Conservation (phyloP, 2,888 invertebrate genomes). For the Agonum fuliginosum region DNA sequence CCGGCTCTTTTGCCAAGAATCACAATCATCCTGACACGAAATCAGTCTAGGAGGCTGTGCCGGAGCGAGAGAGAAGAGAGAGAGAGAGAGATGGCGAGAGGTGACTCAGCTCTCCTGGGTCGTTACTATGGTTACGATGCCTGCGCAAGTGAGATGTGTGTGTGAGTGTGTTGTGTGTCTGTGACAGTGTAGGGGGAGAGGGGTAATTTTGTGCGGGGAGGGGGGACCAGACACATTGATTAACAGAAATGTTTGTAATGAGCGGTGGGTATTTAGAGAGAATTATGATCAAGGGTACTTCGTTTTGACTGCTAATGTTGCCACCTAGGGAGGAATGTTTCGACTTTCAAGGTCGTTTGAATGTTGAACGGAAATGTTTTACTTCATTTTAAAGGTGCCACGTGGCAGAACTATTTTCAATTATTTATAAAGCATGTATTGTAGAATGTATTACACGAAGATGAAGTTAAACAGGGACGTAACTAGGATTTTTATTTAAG, state of each 20-base stretch:
- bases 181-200: background rate
- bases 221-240: conserved; percentile 47
- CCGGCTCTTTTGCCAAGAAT: conserved; percentile 44
- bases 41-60: conserved; percentile 34
- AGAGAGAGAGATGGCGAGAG: background rate
- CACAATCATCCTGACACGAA: conserved; percentile 11
- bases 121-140: conserved; percentile 50
- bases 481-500: too few relatives aligned
- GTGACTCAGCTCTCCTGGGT: conserved; percentile 41
- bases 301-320: background rate
- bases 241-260: conserved; percentile 52
- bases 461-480: too few relatives aligned
- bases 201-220: background rate
- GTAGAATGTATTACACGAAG: too few relatives aligned
- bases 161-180: background rate
- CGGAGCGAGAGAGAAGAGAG: background rate
- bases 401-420: too few relatives aligned
- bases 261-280: conserved; percentile 26
- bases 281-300: conserved; percentile 42
- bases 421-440: too few relatives aligned
- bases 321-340: too few relatives aligned
- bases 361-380: too few relatives aligned
- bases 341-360: background rate
- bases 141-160: background rate
- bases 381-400: too few relatives aligned